A percentile compares a stretch with the other conserved stretches of the same genome.
Evolutionary conservation across 2,113 vertebrate species (phyloP).

Genomic region (Triplophysa dalaica): DNA sequence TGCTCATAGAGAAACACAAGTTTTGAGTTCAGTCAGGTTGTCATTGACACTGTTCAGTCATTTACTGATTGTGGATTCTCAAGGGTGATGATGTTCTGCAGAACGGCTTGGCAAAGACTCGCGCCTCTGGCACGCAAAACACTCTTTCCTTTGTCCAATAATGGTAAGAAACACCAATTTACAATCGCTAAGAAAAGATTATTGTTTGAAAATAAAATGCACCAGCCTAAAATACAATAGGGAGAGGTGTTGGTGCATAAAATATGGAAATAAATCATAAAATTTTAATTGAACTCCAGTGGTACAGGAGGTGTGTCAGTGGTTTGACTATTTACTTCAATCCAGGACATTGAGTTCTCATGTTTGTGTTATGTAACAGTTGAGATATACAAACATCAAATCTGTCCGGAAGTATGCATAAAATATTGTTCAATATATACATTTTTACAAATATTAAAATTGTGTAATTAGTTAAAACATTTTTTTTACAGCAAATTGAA

Average conservation of each 20-base stretch:
- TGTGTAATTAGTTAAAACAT: no score
- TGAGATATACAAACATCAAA: not conserved
- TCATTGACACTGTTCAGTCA: not conserved
- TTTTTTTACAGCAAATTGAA: no score
- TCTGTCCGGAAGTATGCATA: not conserved
- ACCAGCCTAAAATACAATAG: not conserved
- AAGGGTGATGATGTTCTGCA: conserved; percentile 74
- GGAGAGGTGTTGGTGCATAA: no score
- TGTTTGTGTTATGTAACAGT: conserved; percentile 15
- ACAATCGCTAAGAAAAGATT: not conserved
- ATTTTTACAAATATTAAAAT: not conserved
- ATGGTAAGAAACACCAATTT: conserved; percentile 58
- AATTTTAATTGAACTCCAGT: not conserved
- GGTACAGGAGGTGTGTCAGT: not conserved
- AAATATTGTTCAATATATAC: not conserved
- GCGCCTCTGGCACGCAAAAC: conserved; percentile 71
- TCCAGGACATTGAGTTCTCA: not conserved
- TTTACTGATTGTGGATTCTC: not conserved
- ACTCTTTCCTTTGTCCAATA: conserved; percentile 46
- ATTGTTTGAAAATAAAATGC: not conserved
- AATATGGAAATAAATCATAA: not conserved
- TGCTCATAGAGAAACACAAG: not conserved
- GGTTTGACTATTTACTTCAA: not conserved
- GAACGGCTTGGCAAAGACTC: conserved; percentile 77
- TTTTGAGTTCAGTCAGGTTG: not conserved